phyloP scores from a whole-genome alignment of 2,888 invertebrate genomes.

The Brenthis daphne region DNA sequence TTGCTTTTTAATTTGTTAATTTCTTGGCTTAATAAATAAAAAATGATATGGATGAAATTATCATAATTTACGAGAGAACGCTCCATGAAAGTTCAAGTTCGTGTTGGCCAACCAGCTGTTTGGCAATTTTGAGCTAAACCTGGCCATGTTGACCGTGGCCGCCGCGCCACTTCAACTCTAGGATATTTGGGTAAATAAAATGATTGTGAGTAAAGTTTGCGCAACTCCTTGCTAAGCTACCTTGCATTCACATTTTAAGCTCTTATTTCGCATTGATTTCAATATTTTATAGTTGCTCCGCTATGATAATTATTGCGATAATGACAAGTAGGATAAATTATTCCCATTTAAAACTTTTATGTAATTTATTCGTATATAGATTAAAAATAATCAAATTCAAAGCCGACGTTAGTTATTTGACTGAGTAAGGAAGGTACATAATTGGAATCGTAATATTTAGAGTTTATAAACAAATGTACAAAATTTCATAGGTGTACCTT shows the following conservation, averaged over 20 bases:
- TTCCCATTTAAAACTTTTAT: no score
- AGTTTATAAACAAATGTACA: no score
- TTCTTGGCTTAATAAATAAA: conserved; percentile 1
- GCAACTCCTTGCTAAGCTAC: conserved; percentile 13
- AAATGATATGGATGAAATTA: not conserved
- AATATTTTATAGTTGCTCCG: no score
- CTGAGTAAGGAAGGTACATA: no score
- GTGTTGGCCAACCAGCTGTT: conserved; percentile 32
- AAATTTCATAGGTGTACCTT: no score
- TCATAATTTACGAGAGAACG: conserved; percentile 20
- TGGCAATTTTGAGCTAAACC: conserved; percentile 26
- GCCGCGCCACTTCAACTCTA: conserved; percentile 20
- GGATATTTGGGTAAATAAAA: conserved; percentile 26
- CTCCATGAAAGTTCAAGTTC: conserved; percentile 37
- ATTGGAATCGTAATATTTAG: no score
- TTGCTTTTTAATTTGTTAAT: not conserved
- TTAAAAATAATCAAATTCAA: no score
- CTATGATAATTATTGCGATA: no score
- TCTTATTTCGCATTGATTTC: not conserved
- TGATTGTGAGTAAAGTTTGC: conserved; percentile 18
- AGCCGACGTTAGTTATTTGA: no score
- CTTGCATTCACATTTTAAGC: conserved; percentile 11
- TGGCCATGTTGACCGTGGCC: conserved; percentile 32
- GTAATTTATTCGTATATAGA: no score
- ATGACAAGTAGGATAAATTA: no score